A percentile compares a stretch with the other conserved stretches of the same genome.
Evolutionary conservation across 2,888 invertebrate genomes (phyloP).

Genomic region (Diploptera punctata): DNA sequence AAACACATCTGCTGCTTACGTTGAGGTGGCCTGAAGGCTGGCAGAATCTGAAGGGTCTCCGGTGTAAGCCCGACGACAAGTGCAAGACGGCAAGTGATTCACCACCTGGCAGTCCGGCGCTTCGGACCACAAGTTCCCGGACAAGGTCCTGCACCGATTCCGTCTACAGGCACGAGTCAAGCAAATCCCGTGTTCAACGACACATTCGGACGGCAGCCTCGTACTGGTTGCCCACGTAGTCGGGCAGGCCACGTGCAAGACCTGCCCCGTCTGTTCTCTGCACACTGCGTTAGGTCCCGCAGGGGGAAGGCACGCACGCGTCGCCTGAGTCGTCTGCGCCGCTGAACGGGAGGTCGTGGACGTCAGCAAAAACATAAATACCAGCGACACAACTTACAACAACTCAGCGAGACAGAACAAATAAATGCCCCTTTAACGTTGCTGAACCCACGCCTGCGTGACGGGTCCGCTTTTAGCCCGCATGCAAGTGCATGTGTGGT

Average conservation of each 20-base stretch:
- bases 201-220: slow-evolving; percentile 64
- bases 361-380: slow-evolving; percentile 64
- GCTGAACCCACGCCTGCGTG: slow-evolving; percentile 61
- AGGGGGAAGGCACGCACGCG: slow-evolving; percentile 70
- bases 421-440: not conserved
- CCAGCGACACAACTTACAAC: not conserved
- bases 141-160: slow-evolving; percentile 64
- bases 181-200: slow-evolving; percentile 62
- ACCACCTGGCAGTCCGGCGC: slow-evolving; percentile 57
- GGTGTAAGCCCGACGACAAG: slow-evolving; percentile 66
- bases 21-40: slow-evolving; percentile 50
- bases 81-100: slow-evolving; percentile 57
- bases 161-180: slow-evolving; percentile 61
- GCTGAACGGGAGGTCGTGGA: slow-evolving; percentile 47
- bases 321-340: slow-evolving; percentile 62
- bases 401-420: not conserved
- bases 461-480: slow-evolving; percentile 78
- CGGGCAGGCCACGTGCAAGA: slow-evolving; percentile 56
- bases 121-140: slow-evolving; percentile 61
- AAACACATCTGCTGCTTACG: slow-evolving; percentile 12
- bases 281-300: slow-evolving; percentile 68
- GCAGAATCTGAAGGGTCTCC: slow-evolving; percentile 80
- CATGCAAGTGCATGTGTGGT: slow-evolving; percentile 73
- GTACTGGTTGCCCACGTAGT: slow-evolving; percentile 51
- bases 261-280: slow-evolving; percentile 43